phyloP scores from a whole-genome alignment of 2,888 invertebrate species.

The Dolichopus griseipennis region DNA sequence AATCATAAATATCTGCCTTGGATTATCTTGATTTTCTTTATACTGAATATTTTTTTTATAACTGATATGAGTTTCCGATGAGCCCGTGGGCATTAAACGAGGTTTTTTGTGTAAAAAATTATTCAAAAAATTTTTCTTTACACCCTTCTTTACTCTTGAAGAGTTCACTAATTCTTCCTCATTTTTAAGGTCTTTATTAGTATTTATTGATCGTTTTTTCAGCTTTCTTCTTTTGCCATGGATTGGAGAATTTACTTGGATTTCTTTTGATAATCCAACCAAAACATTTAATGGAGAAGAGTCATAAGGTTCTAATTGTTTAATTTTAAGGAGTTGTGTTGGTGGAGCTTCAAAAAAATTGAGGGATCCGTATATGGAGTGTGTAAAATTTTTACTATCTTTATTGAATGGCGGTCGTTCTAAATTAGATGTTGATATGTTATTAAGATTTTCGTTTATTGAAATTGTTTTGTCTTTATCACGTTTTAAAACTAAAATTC shows the following conservation, averaged over 20 bases:
- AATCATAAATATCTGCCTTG: too few relatives aligned
- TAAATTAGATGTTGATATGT: background rate
- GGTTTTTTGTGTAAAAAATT: too few relatives aligned
- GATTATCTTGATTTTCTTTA: too few relatives aligned
- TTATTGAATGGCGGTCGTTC: too few relatives aligned
- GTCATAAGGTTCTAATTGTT: conserved; percentile 13
- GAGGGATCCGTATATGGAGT: background rate
- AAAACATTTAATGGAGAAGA: background rate
- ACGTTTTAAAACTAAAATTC: conserved; percentile 7
- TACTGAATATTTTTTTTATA: too few relatives aligned
- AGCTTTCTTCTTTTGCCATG: background rate
- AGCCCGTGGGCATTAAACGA: too few relatives aligned
- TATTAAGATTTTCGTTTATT: background rate
- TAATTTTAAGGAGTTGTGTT: background rate
- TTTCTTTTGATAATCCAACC: background rate
- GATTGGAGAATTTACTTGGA: background rate
- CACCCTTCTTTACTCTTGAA: too few relatives aligned
- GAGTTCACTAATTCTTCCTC: too few relatives aligned
- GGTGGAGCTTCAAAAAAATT: conserved; percentile 10
- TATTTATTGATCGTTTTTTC: background rate
- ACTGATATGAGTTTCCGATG: too few relatives aligned
- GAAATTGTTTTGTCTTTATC: background rate
- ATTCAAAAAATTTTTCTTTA: too few relatives aligned
- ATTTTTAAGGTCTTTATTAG: background rate
- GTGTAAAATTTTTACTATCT: background rate